Base-by-base conservation (phyloP, 2,888 invertebrate genomes). In the Scaptomyza polygonia region DNA sequence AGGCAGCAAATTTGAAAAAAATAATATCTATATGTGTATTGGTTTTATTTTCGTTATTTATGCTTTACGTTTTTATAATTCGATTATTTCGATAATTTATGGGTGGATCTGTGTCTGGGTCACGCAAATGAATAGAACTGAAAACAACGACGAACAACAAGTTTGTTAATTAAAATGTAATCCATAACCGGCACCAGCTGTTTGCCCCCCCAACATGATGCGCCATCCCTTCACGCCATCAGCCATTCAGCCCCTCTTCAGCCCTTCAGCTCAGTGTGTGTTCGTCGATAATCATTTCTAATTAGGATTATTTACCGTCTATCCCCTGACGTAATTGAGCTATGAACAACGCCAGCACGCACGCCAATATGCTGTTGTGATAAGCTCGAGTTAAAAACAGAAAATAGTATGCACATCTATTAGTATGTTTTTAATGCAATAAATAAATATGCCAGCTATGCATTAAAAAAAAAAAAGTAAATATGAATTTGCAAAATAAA, bases 121-220 rank as follows among this genome's bases (percentile, higher is more conserved):
- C 30, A 16, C 43, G 40, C 14, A 49, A 71, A 39, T 53, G 65
- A 43, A 42, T 71, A 52, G 59, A 78, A 62, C 25, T 29, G 44
- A 40, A 48, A 55, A 32, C n/a, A n/a, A n/a, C n/a, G n/a, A n/a
- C 57, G 66, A 67, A 68, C 67, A 73, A 63, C 63, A 78, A 78
- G 86, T 74, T 78, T 79, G 83, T 68, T 81, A 82, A 85, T 87
- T 81, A 81, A 87, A 73, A 67, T 66, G 65, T 66, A 80, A 85
- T 82, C 88, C 51, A 79, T 85, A 79, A 48, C 53, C 47, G 67
- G 57, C 67, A 55, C 57, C 73, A 77, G 77, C 73, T 73, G 78
- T 27, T 40, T 56, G n/a, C n/a, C 40, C 61, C 57, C 39, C 72
- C 73, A 72, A 77, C 73, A 77, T 72, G 73, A 66, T 48, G 55